These are phyloP conservation scores for Planococcus citri DNA, from an alignment of 1,140 invertebrate species.

Conservation along the genomic window DNA sequence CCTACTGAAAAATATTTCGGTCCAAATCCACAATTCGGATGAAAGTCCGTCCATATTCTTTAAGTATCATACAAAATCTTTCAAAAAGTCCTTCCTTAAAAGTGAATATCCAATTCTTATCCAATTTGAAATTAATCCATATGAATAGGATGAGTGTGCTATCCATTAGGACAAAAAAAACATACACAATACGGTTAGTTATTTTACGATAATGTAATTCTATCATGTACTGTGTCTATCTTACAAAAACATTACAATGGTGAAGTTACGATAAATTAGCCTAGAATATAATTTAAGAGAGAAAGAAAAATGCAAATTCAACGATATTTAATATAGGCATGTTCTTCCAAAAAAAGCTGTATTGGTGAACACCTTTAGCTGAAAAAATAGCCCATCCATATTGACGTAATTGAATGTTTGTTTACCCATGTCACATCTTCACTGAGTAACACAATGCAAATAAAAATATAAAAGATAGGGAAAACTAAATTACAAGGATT, in stretches of 20 bases:
- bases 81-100: conserved; percentile 4
- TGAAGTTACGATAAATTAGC: background rate
- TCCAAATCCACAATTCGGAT: conserved; percentile 16
- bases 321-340: background rate
- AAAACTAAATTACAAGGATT: conserved; percentile 13
- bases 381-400: conserved; percentile 17
- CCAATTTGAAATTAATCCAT: conserved; percentile 7
- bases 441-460: conserved; percentile 9
- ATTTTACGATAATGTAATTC: background rate
- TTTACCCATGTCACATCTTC: conserved; percentile 15
- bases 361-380: background rate
- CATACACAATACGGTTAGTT: conserved; percentile 14
- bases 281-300: background rate
- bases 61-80: conserved; percentile 13
- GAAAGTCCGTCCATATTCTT: conserved; percentile 11
- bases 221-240: background rate
- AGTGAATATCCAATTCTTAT: conserved; percentile 11
- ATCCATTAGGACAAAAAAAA: conserved; percentile 18
- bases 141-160: conserved; percentile 16
- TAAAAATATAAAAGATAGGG: conserved; percentile 11
- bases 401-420: background rate
- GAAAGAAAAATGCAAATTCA: background rate
- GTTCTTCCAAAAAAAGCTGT: conserved; percentile 11
- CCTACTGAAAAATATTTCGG: conserved; percentile 14
- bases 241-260: conserved; percentile 9